phyloP scores from a whole-genome alignment of 1,140 invertebrate genomes.

The Danaus plexippus region DNA sequence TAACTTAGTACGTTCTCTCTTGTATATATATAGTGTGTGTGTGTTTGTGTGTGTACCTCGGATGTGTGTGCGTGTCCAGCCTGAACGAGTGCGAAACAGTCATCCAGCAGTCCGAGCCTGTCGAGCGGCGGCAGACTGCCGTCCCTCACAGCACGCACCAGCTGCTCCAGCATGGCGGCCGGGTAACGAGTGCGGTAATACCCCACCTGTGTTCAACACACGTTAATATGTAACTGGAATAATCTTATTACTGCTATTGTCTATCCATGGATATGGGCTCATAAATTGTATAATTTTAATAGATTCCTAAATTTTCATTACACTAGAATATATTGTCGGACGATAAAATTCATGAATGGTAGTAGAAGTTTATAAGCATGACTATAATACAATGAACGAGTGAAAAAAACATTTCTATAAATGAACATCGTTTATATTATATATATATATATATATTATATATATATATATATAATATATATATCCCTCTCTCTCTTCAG shows the following conservation, averaged over 20 bases:
- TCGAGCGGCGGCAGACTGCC: slow-evolving; percentile 89
- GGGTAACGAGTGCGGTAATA: slow-evolving; percentile 92
- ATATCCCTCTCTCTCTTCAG: too few species aligned
- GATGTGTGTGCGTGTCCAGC: slow-evolving; percentile 86
- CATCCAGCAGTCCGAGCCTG: slow-evolving; percentile 91
- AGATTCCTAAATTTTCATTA: too few species aligned
- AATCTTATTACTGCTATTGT: too few species aligned
- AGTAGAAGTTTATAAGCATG: too few species aligned
- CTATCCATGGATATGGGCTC: too few species aligned
- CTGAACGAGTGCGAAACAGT: slow-evolving; percentile 93
- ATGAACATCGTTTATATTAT: neutral
- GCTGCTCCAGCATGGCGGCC: slow-evolving; percentile 80
- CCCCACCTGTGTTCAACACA: slow-evolving; percentile 73
- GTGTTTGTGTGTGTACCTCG: slow-evolving; percentile 72
- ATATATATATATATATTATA: slow-evolving; percentile 5
- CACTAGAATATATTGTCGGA: too few species aligned
- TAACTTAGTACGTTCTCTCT: too few species aligned
- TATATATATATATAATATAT: slow-evolving; percentile 7
- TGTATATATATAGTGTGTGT: too few species aligned
- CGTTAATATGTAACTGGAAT: neutral
- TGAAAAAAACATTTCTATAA: too few species aligned
- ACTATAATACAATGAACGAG: too few species aligned
- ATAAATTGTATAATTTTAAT: too few species aligned
- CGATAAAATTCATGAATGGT: too few species aligned
- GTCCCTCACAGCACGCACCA: slow-evolving; percentile 86